Conservation (phyloP, 2,113 vertebrate genomes). For the Corvus cornix region DNA sequence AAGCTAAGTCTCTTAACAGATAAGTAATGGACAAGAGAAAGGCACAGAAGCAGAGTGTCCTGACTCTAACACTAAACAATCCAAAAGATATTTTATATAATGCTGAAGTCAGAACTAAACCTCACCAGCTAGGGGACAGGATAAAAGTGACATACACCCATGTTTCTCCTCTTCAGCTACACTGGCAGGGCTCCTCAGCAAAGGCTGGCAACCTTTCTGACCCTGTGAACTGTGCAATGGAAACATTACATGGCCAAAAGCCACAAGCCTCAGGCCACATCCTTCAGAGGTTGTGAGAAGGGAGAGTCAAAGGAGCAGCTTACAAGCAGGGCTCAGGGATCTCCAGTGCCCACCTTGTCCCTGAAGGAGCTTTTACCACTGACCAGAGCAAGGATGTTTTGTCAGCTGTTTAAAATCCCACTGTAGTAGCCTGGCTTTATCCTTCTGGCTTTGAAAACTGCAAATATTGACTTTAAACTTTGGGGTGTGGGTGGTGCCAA, state of each 20-base stretch:
- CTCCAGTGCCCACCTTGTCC: neutral
- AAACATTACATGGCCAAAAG: neutral
- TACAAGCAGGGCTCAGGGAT: neutral
- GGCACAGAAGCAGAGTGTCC: neutral
- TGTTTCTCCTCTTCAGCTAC: neutral
- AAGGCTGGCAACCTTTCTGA: neutral
- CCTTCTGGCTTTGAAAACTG: neutral
- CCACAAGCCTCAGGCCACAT: neutral
- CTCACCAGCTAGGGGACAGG: neutral
- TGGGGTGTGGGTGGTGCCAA: neutral
- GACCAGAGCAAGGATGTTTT: neutral
- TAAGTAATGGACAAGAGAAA: neutral
- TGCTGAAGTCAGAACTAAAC: neutral
- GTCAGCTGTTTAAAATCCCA: neutral
- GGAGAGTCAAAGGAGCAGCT: neutral
- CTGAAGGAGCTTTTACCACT: neutral
- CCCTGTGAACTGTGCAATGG: neutral
- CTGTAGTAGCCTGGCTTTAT: neutral
- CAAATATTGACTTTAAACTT: neutral
- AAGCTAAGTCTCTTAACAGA: neutral
- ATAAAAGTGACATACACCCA: neutral
- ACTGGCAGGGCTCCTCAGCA: neutral
- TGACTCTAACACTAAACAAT: neutral
- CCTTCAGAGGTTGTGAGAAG: neutral
- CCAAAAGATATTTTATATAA: neutral